Evolutionary conservation across 1,140 invertebrate species (phyloP), one percentile per base, ranked within the genome.

Genomic region (Acarapis woodi): DNA sequence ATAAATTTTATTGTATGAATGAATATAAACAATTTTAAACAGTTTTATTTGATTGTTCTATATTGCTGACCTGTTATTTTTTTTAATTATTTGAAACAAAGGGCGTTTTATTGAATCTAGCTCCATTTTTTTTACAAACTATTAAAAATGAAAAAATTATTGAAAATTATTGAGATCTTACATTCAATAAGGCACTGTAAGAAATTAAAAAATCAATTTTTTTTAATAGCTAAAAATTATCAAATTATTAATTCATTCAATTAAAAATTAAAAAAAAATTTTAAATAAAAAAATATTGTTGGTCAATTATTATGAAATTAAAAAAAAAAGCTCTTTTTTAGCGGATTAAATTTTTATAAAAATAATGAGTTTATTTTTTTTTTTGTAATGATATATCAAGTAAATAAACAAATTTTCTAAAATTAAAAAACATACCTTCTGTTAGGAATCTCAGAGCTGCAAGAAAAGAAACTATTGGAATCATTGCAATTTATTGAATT

Each of bases 401-500:
- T 1, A 29, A 8, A 29, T 14, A 4, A 15, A 29, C 4, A 14
- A 29, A 29, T 15, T 14, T 14, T 8, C 15, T 8, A 29, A 3
- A 8, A 29, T 14, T 14, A n/a, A n/a, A 12, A 29, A 25, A 56
- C 58, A 61, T 62, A 76, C 73, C 73, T 54, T 75, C 72, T 37
- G 70, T 69, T 45, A 70, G 56, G 67, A 76, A 74, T 50, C 71
- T 71, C 44, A 76, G 61, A 54, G 74, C 70, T 46, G 72, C 74
- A 42, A 76, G 64, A 48, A 75, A 68, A 51, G 71, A 74, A 49
- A 76, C 73, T 54, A 70, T 68, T 64, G 73, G 71, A 61, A 75
- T 71, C 65, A 76, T 72, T 15, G 19, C 35, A 14, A 32, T 6
- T 22, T 12, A 32, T 9, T 32, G n/a, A 8, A 39, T 39, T n/a